These are phyloP conservation scores for Lochmaea capreae DNA, from an alignment of 2,888 invertebrate genomes.

Conservation along the genomic window DNA sequence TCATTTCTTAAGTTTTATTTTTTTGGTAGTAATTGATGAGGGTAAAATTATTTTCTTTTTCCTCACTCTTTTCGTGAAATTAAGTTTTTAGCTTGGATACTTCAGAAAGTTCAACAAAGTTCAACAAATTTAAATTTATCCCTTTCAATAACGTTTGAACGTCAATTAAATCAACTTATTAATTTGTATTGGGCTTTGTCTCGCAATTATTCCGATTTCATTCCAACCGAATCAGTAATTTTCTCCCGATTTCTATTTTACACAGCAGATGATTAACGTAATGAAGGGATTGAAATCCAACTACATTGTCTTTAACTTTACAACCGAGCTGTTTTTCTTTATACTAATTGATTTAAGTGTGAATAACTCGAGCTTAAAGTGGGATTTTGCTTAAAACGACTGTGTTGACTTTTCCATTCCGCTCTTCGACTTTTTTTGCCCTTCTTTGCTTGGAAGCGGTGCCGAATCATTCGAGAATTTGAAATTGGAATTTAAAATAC, in stretches of 20 bases:
- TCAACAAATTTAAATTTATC: background rate
- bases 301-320: slow-evolving; percentile 15
- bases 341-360: slow-evolving; percentile 32
- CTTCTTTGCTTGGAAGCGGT: slow-evolving; percentile 17
- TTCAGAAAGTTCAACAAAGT: background rate
- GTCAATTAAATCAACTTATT: background rate
- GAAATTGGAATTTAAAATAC: slow-evolving; percentile 32
- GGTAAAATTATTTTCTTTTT: no score
- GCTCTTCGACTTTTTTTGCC: slow-evolving; percentile 9
- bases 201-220: background rate
- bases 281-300: slow-evolving; percentile 19
- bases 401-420: slow-evolving; percentile 29
- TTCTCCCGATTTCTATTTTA: background rate
- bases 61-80: no score
- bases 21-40: no score
- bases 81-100: no score
- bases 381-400: slow-evolving; percentile 30
- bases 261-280: background rate
- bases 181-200: background rate
- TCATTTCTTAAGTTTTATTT: no score
- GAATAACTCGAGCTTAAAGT: slow-evolving; percentile 21
- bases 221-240: background rate
- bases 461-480: slow-evolving; percentile 25
- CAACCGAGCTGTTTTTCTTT: slow-evolving; percentile 24
- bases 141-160: background rate